Base-by-base conservation (phyloP, 1,140 invertebrate genomes). In the Drosophila tropicalis region DNA sequence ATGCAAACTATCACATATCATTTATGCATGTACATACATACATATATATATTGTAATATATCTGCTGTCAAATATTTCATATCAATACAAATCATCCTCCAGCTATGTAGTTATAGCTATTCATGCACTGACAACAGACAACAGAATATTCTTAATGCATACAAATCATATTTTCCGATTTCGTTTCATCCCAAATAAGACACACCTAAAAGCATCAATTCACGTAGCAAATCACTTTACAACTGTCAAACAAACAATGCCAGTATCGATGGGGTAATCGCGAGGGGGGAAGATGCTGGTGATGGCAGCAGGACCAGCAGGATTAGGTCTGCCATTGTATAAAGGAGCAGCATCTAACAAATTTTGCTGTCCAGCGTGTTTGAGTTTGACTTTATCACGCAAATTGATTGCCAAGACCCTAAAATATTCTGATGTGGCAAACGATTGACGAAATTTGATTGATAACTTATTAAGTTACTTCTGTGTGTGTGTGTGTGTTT, bases 191-290 rank as follows among this genome's bases (percentile, higher is more conserved):
- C 41, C 29, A 29, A 29, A 29, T 29, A 29, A 32, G 4, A 36
- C n/a, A 51, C 39, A 32, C 56, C 56, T 34, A 41, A 47, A 9
- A 56, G 60, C 47, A 67, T 61, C 47, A 82, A 67, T 69, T 76
- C 79, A 86, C 82, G 82, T 76, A 87, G 71, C 82, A 86, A 86
- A 86, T 86, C 82, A 87, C 83, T 86, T 86, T 87, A 86, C 76
- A 86, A 86, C 82, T 87, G 82, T 86, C 82, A 82, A 75, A 32
- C 64, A 68, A 87, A 86, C 81, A 85, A 85, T 85, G 82, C 74
- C 72, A 81, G 70, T 5, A 29, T 29, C 29, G 29, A 29, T 29
- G 29, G 29, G 29, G 29, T 29, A 29, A 29, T 5, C 29, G 29
- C 22, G 5, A 29, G 5, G 5, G 29, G 29, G 29, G 29, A n/a